Percentiles rank a stretch among this genome's conserved stretches.
Evolutionary conservation across 2,888 invertebrate genomes (phyloP).

Genomic region (Cheilosia variabilis): DNA sequence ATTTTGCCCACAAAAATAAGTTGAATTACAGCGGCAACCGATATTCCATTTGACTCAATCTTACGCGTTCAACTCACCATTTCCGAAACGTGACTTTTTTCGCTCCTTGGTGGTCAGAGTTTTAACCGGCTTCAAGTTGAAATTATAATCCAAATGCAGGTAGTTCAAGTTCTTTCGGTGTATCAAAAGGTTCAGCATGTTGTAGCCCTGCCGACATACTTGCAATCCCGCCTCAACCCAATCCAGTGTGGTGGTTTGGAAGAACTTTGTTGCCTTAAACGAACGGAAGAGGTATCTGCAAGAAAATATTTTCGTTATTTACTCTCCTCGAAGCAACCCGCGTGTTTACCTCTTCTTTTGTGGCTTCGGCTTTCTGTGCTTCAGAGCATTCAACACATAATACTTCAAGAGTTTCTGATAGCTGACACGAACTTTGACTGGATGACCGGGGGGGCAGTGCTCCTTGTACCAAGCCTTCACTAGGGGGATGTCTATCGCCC

Average conservation of each 20-base stretch:
- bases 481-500: conserved; percentile 98
- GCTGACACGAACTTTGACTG: conserved; percentile 99
- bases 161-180: conserved; percentile 99
- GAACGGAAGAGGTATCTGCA: conserved; percentile 96
- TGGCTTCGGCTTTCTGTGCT: conserved; percentile 98
- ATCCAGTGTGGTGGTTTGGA: conserved; percentile 99
- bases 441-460: conserved; percentile 97
- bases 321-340: conserved; percentile 1
- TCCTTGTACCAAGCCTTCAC: conserved; percentile 99
- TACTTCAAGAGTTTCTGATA: conserved; percentile 99
- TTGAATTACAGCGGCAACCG: background rate
- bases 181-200: conserved; percentile 99
- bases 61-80: conserved; percentile 86
- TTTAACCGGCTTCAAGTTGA: conserved; percentile 99
- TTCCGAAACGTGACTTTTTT: conserved; percentile 98
- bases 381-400: conserved; percentile 98
- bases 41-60: too few relatives aligned
- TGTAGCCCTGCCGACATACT: conserved; percentile 99
- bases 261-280: conserved; percentile 99
- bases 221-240: conserved; percentile 99
- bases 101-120: conserved; percentile 99
- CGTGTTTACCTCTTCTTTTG: conserved; percentile 94
- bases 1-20: background rate
- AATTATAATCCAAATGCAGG: conserved; percentile 99
- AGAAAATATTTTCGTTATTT: conserved; percentile 31